phyloP scores from a whole-genome alignment of 2,113 vertebrate genomes.

The Ictalurus punctatus region DNA sequence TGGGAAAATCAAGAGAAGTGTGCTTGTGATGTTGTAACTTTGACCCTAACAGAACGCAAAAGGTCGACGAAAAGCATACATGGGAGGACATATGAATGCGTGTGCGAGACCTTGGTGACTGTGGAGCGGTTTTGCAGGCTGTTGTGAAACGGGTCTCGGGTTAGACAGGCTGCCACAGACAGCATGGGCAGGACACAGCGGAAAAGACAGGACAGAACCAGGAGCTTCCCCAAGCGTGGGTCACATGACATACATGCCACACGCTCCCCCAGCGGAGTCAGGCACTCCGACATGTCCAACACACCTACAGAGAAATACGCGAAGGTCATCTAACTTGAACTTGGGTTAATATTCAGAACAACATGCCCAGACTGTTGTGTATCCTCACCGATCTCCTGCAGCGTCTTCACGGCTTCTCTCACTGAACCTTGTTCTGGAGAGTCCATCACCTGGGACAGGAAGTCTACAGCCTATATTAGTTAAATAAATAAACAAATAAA shows the following conservation, averaged over 20 bases:
- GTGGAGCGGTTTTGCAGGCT: slow-evolving; percentile 85
- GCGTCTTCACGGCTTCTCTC: slow-evolving; percentile 80
- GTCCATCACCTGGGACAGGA: slow-evolving; percentile 93
- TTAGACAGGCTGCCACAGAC: slow-evolving; percentile 87
- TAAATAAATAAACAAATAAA: not conserved
- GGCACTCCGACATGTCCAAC: slow-evolving; percentile 81
- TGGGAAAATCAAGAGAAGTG: not conserved
- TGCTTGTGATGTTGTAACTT: not conserved
- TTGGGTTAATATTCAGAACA: no score
- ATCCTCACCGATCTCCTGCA: slow-evolving; percentile 88
- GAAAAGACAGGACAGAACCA: slow-evolving; percentile 87
- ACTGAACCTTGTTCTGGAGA: slow-evolving; percentile 85
- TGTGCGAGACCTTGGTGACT: slow-evolving; percentile 80
- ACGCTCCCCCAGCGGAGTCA: slow-evolving; percentile 87
- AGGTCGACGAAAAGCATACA: not conserved
- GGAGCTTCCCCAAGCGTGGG: slow-evolving; percentile 89
- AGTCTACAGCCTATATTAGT: slow-evolving; percentile 82
- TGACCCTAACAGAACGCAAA: not conserved
- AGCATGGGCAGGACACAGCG: slow-evolving; percentile 88
- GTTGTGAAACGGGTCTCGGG: slow-evolving; percentile 93
- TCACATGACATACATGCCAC: slow-evolving; percentile 90
- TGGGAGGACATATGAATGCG: not conserved
- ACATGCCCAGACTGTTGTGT: not conserved
- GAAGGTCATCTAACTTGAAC: not conserved
- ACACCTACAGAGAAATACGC: slow-evolving; percentile 72